Conservation (phyloP, 2,888 invertebrate genomes). For the Andrena dorsata region DNA sequence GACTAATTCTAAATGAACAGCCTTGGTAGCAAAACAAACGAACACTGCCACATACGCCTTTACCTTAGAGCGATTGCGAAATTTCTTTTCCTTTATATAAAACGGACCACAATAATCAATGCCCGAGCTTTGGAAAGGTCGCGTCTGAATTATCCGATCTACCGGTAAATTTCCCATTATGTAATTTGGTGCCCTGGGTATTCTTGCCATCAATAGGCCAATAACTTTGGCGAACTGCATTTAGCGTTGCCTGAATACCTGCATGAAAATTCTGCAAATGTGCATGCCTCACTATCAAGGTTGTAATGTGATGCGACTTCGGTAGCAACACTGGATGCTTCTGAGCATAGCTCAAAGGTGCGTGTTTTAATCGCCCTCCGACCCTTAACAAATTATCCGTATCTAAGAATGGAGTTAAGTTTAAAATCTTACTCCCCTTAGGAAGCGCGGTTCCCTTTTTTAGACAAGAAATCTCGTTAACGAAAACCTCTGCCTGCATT, state of each 20-base stretch:
- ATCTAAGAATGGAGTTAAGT: neutral
- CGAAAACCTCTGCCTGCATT: neutral
- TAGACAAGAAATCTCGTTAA: neutral
- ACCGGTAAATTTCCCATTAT: constrained; percentile 11
- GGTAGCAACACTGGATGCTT: constrained; percentile 4
- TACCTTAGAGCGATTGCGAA: too few species aligned
- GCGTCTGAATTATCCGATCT: neutral
- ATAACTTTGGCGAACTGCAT: neutral
- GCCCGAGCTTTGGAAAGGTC: neutral
- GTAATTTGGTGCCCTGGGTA: neutral
- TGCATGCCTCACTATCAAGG: neutral
- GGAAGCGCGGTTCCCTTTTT: neutral
- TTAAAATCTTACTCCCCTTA: neutral
- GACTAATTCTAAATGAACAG: neutral
- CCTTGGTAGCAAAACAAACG: constrained; percentile 64
- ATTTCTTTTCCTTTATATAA: too few species aligned
- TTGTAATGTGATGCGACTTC: neutral
- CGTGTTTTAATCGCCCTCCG: neutral
- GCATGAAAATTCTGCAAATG: constrained; percentile 4
- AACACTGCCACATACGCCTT: neutral
- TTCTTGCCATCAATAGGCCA: neutral
- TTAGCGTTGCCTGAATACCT: neutral
- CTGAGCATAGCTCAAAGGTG: neutral
- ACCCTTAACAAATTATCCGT: neutral
- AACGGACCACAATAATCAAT: neutral